Base-by-base conservation (phyloP, 2,797 vertebrate species). In the Anguilla pacifica region DNA sequence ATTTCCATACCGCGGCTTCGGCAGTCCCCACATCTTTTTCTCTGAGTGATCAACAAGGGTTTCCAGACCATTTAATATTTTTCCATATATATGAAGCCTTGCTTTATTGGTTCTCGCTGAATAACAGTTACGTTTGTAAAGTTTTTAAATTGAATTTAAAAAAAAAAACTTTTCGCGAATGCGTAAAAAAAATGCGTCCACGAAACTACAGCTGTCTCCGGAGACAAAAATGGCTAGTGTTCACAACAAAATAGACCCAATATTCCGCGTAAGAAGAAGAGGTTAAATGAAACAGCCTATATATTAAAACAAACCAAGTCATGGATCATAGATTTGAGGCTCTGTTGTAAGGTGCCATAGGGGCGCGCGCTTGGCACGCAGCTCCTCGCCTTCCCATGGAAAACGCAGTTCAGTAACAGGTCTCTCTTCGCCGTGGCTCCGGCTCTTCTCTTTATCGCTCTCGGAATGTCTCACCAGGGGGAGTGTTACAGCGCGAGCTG, bases 1-100 rank as follows among this genome's bases (percentile, higher is more conserved):
- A 88, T 93, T 92, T 72, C 93, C 94, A 89, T 97, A 97, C 86
- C 96, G 96, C 86, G 96, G 96, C 89, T 95, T 97, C 89, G 95
- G 95, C 88, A 93, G 87, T 72, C 93, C 96, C 95, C 96, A 96
- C 96, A 97, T 98, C 91, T 95, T 94, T 55, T 39, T 22, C 28
- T 81, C 31, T 31, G n/a, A 39, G 25, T 74, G 22, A 3, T 79
- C 28, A 51, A 35, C 22, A 28, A 59, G 22, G 39, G 35, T 70
- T 83, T 61, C 86, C 85, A 84, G 55, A 86, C 31, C 85, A 83
- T 86, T 70, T 51, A 82, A 83, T 82, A 31, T 83, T 22, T 49
- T 49, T 51, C 67, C 57, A 43, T 43, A 43, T 43, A 82, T 28
- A 28, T 55, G 31, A 55, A 59, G 17, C 10, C 3, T 77, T 19